These are phyloP conservation scores for Lindbergichthys nudifrons DNA, from an alignment of 2,797 vertebrate genomes.

Conservation along the genomic window DNA sequence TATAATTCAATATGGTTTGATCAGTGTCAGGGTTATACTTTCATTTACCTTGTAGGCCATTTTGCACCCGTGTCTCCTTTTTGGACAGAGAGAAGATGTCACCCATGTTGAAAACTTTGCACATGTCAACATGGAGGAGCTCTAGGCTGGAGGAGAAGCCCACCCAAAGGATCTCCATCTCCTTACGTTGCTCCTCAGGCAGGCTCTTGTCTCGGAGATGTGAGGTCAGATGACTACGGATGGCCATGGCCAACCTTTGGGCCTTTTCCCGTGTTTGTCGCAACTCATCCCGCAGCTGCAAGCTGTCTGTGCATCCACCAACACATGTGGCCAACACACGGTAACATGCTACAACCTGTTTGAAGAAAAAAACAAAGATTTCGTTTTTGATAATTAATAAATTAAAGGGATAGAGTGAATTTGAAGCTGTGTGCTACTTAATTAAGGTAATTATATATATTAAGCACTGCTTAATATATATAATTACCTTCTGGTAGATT, in stretches of 20 bases:
- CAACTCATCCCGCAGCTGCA: conserved; percentile 83
- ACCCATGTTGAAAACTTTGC: conserved; percentile 83
- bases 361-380: conserved; percentile 1
- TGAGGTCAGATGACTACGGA: conserved; percentile 78
- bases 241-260: conserved; percentile 73
- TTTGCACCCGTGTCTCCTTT: conserved; percentile 77
- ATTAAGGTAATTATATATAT: too few relatives aligned
- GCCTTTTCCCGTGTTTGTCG: conserved; percentile 82
- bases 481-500: background rate
- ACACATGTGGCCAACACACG: conserved; percentile 84
- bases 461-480: background rate
- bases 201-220: conserved; percentile 83
- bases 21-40: too few relatives aligned
- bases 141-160: conserved; percentile 87
- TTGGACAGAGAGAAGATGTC: conserved; percentile 74
- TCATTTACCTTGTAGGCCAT: conserved; percentile 85
- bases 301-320: conserved; percentile 82
- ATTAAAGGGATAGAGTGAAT: background rate
- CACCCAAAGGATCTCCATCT: conserved; percentile 88
- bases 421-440: background rate
- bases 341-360: conserved; percentile 87
- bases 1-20: too few relatives aligned
- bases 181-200: conserved; percentile 74
- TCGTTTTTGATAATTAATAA: background rate
- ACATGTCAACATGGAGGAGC: conserved; percentile 87